Conservation (phyloP, 2,113 vertebrate species). For the Vimba vimba region DNA sequence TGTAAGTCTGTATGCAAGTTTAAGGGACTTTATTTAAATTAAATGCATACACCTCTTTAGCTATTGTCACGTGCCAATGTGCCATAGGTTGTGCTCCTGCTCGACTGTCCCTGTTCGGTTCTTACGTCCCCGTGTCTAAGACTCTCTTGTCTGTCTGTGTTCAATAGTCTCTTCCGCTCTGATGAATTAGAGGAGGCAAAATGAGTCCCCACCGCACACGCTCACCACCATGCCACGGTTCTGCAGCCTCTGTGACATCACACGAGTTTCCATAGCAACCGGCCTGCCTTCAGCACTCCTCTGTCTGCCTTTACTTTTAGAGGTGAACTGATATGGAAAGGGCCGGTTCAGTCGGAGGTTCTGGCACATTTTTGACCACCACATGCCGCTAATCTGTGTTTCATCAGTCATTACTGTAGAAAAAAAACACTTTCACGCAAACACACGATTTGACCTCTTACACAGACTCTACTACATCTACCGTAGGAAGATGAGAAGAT, state of each 20-base stretch:
- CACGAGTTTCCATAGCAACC: slow-evolving; percentile 74
- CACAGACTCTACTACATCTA: neutral
- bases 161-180: neutral
- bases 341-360: neutral
- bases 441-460: neutral
- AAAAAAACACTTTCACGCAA: neutral
- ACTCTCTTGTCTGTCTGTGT: neutral
- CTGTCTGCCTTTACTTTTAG: slow-evolving; percentile 48
- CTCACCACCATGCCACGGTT: neutral
- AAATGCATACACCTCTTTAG: too few species aligned
- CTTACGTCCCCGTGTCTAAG: neutral
- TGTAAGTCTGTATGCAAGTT: too few species aligned
- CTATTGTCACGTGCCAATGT: too few species aligned
- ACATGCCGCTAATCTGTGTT: neutral
- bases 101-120: neutral
- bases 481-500: neutral
- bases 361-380: neutral
- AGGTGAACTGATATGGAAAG: neutral
- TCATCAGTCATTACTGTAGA: neutral
- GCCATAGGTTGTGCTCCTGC: neutral
- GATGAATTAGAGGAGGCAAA: slow-evolving; percentile 70
- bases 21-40: too few species aligned
- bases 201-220: slow-evolving; percentile 58
- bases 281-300: slow-evolving; percentile 62
- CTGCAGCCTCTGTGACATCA: slow-evolving; percentile 68